phyloP scores from a whole-genome alignment of 2,888 invertebrate species.

The Lingula anatina region DNA sequence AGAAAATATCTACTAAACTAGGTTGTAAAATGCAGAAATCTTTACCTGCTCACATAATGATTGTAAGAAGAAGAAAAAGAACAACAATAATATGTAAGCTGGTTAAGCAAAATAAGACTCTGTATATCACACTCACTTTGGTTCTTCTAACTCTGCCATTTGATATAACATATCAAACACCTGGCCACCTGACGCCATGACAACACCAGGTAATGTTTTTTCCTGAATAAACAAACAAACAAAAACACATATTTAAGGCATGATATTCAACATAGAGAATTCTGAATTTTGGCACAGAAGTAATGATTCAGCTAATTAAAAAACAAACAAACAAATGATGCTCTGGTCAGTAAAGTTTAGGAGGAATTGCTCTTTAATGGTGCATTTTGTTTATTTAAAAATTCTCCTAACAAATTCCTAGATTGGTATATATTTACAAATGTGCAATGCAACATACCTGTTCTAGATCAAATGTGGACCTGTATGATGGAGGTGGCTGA shows the following conservation, averaged over 20 bases:
- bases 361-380: not conserved
- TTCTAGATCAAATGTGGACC: slow-evolving; percentile 41
- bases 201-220: slow-evolving; percentile 55
- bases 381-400: too few relatives aligned
- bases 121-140: slow-evolving; percentile 51
- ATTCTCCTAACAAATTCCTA: too few relatives aligned
- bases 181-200: slow-evolving; percentile 54
- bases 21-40: too few relatives aligned
- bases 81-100: too few relatives aligned
- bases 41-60: too few relatives aligned
- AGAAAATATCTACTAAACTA: too few relatives aligned
- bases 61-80: too few relatives aligned
- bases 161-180: slow-evolving; percentile 55
- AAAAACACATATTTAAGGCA: not conserved
- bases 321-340: not conserved
- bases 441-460: too few relatives aligned
- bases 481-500: slow-evolving; percentile 27
- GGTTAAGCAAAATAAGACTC: too few relatives aligned
- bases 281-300: too few relatives aligned
- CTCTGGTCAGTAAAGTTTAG: not conserved
- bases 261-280: too few relatives aligned
- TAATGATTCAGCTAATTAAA: not conserved
- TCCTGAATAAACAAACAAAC: slow-evolving; percentile 26
- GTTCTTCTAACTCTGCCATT: slow-evolving; percentile 52
- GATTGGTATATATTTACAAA: too few relatives aligned